Evolutionary conservation across 2,797 vertebrate species (phyloP).

Genomic region (Typhlichthys eigenmanni): DNA sequence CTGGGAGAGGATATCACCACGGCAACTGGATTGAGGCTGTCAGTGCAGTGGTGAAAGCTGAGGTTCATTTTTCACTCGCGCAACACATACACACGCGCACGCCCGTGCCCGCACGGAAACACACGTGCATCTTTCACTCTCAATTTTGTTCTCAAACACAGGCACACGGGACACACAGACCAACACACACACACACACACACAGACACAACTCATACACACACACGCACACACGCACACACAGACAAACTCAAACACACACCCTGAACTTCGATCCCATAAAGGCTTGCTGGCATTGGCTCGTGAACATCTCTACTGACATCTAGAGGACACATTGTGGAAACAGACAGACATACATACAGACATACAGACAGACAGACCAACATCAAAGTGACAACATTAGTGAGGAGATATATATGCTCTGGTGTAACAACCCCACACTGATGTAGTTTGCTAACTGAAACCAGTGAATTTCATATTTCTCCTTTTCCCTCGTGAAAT

Average conservation of each 20-base stretch:
- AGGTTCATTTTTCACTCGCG: slow-evolving; percentile 35
- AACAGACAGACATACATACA: slow-evolving; percentile 23
- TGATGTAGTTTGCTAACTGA: slow-evolving; percentile 46
- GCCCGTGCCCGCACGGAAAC: slow-evolving; percentile 4
- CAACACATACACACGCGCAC: slow-evolving; percentile 30
- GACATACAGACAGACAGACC: slow-evolving; percentile 10
- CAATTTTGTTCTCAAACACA: slow-evolving; percentile 3
- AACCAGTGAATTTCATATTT: slow-evolving; percentile 48
- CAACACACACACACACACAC: slow-evolving; percentile 5
- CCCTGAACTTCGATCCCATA: not conserved
- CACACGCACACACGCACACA: slow-evolving; percentile 1
- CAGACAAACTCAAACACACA: not conserved
- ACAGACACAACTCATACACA: slow-evolving; percentile 9
- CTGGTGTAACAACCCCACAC: slow-evolving; percentile 36
- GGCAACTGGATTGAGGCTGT: slow-evolving; percentile 74
- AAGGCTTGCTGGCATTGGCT: slow-evolving; percentile 36
- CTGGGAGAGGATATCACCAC: slow-evolving; percentile 75
- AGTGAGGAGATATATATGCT: not conserved
- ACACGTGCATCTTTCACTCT: slow-evolving; percentile 2
- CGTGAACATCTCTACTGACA: slow-evolving; percentile 76
- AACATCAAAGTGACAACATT: slow-evolving; percentile 8
- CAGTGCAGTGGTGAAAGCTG: slow-evolving; percentile 54
- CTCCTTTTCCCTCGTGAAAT: slow-evolving; percentile 58
- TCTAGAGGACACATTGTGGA: slow-evolving; percentile 67
- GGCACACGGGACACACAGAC: slow-evolving; percentile 11